Conservation (phyloP, 2,113 vertebrate species). For the Acrocephalus kingi region DNA sequence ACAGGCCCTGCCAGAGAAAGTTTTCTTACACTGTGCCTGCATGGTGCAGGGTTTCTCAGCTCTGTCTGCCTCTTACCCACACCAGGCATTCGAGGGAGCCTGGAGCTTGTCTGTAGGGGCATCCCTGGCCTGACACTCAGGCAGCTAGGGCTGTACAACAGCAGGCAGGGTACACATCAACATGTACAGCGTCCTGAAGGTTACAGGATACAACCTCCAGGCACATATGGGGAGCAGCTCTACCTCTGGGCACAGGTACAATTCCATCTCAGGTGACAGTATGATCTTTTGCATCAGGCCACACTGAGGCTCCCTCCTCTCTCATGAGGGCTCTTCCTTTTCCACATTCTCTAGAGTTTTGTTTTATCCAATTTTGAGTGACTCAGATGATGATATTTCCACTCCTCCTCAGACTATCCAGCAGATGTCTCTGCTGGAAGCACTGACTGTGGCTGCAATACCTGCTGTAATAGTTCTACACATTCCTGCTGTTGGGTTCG, state of each 20-base stretch:
- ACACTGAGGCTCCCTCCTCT: neutral
- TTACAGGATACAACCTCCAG: neutral
- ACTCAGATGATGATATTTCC: neutral
- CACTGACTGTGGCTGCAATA: neutral
- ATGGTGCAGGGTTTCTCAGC: neutral
- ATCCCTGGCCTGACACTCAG: neutral
- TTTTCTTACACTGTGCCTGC: neutral
- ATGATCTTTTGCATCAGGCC: neutral
- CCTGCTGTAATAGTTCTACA: neutral
- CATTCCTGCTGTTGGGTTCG: neutral
- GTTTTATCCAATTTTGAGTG: neutral
- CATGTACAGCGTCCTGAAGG: rapidly evolving
- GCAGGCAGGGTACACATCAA: neutral
- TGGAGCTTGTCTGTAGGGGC: rapidly evolving
- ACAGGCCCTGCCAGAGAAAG: neutral
- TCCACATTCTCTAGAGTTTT: neutral
- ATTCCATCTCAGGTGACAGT: neutral
- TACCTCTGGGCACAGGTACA: neutral
- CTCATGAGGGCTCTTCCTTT: neutral
- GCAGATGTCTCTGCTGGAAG: neutral
- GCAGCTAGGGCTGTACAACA: neutral
- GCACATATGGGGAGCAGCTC: neutral
- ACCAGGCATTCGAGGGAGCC: neutral
- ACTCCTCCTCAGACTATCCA: neutral
- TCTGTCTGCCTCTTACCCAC: neutral